Percentiles rank a stretch among this genome's conserved stretches.
Conservation (phyloP, 2,888 invertebrate species). For the Drosophila anceps region DNA sequence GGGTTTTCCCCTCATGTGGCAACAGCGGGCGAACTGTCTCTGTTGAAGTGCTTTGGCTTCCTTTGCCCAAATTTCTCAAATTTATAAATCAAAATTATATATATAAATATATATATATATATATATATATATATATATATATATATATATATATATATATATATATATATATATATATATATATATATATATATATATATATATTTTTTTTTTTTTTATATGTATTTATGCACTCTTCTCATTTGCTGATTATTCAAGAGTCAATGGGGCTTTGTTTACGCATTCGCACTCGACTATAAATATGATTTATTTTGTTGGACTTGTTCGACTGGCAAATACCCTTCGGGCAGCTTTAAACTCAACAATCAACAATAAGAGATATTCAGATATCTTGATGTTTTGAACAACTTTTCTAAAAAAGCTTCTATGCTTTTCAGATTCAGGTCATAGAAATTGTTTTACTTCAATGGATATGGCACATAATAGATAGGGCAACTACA, state of each 20-base stretch:
- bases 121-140: neutral
- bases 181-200: neutral
- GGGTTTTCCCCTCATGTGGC: constrained; percentile 17
- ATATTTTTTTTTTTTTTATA: too few relatives aligned
- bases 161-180: neutral
- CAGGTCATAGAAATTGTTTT: too few relatives aligned
- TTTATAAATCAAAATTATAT: neutral
- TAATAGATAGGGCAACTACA: too few relatives aligned
- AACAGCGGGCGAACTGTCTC: neutral
- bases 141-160: neutral
- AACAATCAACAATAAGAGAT: too few relatives aligned
- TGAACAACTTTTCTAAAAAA: neutral
- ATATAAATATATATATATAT: neutral
- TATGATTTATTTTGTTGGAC: neutral
- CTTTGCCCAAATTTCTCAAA: neutral
- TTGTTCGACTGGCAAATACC: neutral
- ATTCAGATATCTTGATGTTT: too few relatives aligned
- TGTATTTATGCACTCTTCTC: neutral
- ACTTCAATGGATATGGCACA: too few relatives aligned
- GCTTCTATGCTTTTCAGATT: neutral
- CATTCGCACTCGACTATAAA: neutral
- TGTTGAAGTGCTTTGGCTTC: constrained; percentile 10
- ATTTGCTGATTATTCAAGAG: neutral
- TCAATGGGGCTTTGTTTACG: neutral
- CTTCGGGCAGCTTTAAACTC: neutral